These are phyloP conservation scores for Setophaga petechia DNA, from an alignment of 2,113 vertebrate genomes.

Conservation along the genomic window DNA sequence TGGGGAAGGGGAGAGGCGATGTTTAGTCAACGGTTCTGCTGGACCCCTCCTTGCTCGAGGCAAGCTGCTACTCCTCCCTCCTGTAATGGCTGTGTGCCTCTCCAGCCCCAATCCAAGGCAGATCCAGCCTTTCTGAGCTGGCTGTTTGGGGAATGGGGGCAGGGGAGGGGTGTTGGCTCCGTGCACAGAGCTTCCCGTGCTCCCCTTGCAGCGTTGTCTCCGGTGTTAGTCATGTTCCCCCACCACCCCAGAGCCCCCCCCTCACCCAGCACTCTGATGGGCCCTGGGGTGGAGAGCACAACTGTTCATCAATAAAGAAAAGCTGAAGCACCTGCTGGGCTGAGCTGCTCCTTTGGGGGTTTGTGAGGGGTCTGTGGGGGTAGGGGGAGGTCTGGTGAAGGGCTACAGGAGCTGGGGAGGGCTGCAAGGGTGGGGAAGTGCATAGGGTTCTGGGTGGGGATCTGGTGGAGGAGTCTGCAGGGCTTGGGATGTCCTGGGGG, in stretches of 20 bases:
- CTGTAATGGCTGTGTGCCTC: not conserved
- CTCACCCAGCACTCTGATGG: not conserved
- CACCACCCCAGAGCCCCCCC: not conserved
- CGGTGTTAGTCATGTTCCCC: not conserved
- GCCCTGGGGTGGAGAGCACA: constrained; percentile 21
- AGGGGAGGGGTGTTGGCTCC: not conserved
- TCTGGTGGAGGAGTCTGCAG: too few relatives aligned
- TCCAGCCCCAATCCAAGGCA: not conserved
- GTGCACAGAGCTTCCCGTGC: not conserved
- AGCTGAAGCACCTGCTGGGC: constrained; percentile 50
- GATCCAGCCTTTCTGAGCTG: not conserved
- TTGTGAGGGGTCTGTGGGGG: not conserved
- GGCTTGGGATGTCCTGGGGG: not conserved
- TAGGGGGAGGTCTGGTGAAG: rapidly evolving
- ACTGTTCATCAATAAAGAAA: constrained; percentile 63
- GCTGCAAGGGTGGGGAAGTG: not conserved
- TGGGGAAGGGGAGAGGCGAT: not conserved
- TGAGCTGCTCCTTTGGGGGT: not conserved
- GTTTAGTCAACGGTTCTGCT: not conserved
- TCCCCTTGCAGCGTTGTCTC: not conserved
- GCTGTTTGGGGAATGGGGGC: not conserved
- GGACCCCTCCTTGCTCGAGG: not conserved
- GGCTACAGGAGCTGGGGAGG: too few relatives aligned
- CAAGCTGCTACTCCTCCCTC: not conserved
- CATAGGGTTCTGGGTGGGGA: rapidly evolving